Base-by-base conservation (phyloP, 2,113 vertebrate species). In the Sinocyclocheilus rhinocerous region DNA sequence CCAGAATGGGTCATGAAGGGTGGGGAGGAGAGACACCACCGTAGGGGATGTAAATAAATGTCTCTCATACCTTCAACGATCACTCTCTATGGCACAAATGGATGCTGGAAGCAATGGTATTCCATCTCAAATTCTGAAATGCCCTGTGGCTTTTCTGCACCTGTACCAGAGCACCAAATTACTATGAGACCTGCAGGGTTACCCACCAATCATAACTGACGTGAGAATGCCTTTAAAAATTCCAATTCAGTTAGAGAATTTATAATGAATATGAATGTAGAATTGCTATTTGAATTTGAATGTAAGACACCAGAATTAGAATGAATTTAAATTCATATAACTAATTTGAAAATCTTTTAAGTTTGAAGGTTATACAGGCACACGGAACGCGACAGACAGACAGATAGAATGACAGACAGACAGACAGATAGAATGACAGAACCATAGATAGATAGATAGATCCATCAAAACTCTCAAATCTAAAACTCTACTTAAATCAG, bases 1-100 rank as follows among this genome's bases (percentile, higher is more conserved):
- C 67, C 45, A 85, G 77, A 87, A 87, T n/a, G 39, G 52, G 55
- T 69, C 72, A 83, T 70, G 33, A 55, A 61, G 39, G 39, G 33
- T 79, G 75, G 77, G 29, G 36, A 59, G 39, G 61, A 73, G 59
- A 77, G 52, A 61, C 67, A 75, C 45, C 6, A 29, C 20, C 45
- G 10, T 76, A 75, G 76, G 77, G 22, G 39, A 72, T 57, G 76
- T 33, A 69, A 75, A 75, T 48, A 29, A 22, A 48, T 10, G 76
- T 39, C 67, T 63, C 18, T 76, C 59, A 73, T 76, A 59, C 45
- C 78, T 81, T 33, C 48, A 76, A 36, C 24, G 20, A 75, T 63
- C 13, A 79, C 18, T n/a, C 15, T 84, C 45, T 24, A 55, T 72
- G 18, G 15, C 13, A 12, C 9, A 65, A 65, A 61, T 24, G 12